Evolutionary conservation across 2,113 vertebrate species (phyloP), one percentile per base, ranked within the genome.

Genomic region (Rhagologus leucostigma): DNA sequence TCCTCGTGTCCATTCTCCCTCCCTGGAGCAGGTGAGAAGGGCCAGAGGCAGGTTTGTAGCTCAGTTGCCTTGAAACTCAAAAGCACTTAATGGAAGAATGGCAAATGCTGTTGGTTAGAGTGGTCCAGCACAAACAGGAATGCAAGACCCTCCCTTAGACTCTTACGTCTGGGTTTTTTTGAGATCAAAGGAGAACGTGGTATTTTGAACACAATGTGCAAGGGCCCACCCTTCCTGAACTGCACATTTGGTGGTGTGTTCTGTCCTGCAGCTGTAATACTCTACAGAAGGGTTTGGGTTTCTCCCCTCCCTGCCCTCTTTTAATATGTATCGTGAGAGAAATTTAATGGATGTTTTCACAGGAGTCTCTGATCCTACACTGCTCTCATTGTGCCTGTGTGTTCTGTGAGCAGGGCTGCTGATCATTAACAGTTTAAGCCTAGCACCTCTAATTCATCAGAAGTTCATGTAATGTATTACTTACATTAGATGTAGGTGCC

Each of bases 171-270:
- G 33, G 53, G 3, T 7, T 44, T 64, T 73, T 42, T 33, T 67
- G 44, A 96, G 76, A 93, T 95, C 88, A 96, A 92, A 96, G 76
- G 62, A 64, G 73, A 92, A 60, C 53, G 4, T 24, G 23, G 35
- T 75, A 60, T 93, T 95, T 77, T 84, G 75, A 95, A 93, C 76
- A 94, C 75, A 90, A 93, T 42, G 73, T 89, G 92, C 44, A 39
- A 88, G 83, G 95, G 88, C 88, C 95, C 96, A 87, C 96, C 96
- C 96, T 97, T 97, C 96, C 96, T 96, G 90, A 84, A 57, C 10
- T 57, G 60, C 52, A 29, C 23, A 87, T 89, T 3, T 91, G 77
- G 39, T 89, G 20, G 13, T 64, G 1, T 59, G 32, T 86, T 70
- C 60, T 78, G 64, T 91, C 76, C 78, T 93, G 75, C 59, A 91